Conservation (phyloP, 2,797 vertebrate genomes). For the Saxicola maurus region DNA sequence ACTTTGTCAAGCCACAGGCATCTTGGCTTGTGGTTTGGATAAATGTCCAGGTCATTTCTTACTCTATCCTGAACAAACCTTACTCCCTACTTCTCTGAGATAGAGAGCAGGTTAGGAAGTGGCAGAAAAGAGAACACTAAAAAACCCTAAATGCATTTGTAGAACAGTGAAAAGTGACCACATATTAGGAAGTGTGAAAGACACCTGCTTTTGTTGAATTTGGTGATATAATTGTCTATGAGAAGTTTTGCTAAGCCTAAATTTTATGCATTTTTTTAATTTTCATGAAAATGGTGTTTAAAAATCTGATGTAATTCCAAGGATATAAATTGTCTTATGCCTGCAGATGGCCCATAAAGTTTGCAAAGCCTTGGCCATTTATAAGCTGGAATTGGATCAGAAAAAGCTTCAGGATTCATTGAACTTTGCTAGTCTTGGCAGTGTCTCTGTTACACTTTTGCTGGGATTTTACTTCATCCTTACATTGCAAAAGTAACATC, state of each 20-base stretch:
- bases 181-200: neutral
- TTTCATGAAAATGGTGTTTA: constrained; percentile 1
- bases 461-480: neutral
- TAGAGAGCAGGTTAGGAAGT: neutral
- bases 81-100: neutral
- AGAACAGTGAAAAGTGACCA: neutral
- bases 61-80: neutral
- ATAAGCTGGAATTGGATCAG: neutral
- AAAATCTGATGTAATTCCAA: neutral
- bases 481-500: neutral
- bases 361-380: neutral
- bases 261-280: neutral
- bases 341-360: constrained; percentile 1
- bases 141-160: neutral
- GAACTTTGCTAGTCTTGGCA: neutral
- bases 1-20: constrained; percentile 17
- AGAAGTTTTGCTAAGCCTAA: neutral
- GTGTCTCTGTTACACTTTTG: neutral
- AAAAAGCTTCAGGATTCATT: constrained; percentile 2
- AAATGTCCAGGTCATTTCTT: neutral
- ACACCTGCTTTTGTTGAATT: neutral
- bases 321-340: neutral
- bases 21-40: constrained; percentile 8
- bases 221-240: neutral
- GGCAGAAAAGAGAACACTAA: neutral